Conservation (phyloP, 2,797 vertebrate species). For the Clarias pachynema region DNA sequence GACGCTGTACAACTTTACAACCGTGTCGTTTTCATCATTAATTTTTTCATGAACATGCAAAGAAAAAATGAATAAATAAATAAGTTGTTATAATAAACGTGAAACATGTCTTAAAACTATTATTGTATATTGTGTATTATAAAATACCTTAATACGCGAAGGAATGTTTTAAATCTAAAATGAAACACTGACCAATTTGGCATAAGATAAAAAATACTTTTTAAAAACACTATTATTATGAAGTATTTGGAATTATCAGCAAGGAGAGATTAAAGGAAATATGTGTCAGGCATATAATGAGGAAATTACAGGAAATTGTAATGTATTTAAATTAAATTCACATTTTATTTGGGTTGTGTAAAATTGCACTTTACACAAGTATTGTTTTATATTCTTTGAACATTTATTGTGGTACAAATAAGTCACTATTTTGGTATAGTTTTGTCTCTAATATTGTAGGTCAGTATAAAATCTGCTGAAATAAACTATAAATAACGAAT, state of each 20-base stretch:
- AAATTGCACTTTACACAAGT: neutral
- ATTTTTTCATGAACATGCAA: neutral
- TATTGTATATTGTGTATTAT: neutral
- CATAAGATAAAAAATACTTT: neutral
- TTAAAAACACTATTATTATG: too few relatives aligned
- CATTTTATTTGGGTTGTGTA: neutral
- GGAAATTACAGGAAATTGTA: too few relatives aligned
- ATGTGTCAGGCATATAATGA: neutral
- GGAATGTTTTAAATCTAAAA: neutral
- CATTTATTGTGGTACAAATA: neutral
- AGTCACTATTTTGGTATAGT: neutral
- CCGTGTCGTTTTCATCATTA: neutral
- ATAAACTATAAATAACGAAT: neutral
- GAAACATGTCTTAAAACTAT: neutral
- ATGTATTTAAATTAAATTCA: neutral
- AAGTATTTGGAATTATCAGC: neutral
- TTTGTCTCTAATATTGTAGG: neutral
- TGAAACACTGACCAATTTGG: neutral
- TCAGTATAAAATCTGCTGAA: neutral
- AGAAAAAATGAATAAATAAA: neutral
- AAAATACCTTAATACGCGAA: neutral
- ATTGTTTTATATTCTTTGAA: neutral
- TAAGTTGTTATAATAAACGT: neutral
- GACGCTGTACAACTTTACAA: neutral
- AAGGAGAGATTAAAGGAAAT: neutral